Evolutionary conservation across 2,797 vertebrate species (phyloP).

Genomic region (Eleutherodactylus coqui): DNA sequence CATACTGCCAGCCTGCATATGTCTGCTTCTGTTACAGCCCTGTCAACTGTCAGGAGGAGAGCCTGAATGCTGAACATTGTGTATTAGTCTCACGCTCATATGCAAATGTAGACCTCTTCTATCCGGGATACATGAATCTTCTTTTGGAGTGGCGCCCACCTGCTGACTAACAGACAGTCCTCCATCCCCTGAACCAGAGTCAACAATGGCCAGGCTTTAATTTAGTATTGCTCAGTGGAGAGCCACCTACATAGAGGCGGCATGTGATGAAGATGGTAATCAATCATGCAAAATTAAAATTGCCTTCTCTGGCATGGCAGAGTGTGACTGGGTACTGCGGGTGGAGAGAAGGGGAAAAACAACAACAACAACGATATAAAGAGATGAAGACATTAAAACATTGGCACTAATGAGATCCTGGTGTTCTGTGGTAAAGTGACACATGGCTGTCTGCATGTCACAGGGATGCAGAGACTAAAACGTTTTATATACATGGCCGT

Average conservation of each 20-base stretch:
- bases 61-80: slow-evolving; percentile 24
- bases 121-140: slow-evolving; percentile 50
- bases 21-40: slow-evolving; percentile 25
- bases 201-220: slow-evolving; percentile 28
- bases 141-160: slow-evolving; percentile 44
- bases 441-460: background rate
- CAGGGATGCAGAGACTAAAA: background rate
- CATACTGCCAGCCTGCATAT: slow-evolving; percentile 41
- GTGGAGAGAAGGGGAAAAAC: background rate
- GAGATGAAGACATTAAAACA: background rate
- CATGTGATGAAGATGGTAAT: slow-evolving; percentile 31
- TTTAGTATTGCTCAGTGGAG: slow-evolving; percentile 16
- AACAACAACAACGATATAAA: background rate
- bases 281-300: slow-evolving; percentile 39
- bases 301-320: slow-evolving; percentile 15
- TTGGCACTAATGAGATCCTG: background rate
- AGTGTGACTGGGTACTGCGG: background rate
- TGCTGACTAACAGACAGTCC: slow-evolving; percentile 35
- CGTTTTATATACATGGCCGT: background rate
- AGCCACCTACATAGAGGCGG: slow-evolving; percentile 33
- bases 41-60: slow-evolving; percentile 44
- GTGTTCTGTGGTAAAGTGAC: background rate
- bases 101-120: slow-evolving; percentile 48
- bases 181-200: slow-evolving; percentile 25
- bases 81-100: slow-evolving; percentile 49